phyloP scores from a whole-genome alignment of 2,113 vertebrate genomes.

The Calyptomena viridis region DNA sequence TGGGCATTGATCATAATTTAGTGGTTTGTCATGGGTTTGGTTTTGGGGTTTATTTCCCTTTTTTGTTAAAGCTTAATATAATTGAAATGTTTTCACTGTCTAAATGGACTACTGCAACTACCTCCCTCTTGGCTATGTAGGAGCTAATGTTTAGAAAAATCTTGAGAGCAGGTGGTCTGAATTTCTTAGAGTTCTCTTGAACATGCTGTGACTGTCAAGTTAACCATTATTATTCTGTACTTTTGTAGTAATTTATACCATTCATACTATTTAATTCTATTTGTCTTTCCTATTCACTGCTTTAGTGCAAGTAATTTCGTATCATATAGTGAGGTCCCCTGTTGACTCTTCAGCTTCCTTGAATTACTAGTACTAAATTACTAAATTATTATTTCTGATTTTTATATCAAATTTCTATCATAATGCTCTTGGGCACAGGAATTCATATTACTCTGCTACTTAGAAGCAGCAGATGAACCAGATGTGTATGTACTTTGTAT shows the following conservation, averaged over 20 bases:
- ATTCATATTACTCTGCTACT: neutral
- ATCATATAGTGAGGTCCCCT: fast-evolving
- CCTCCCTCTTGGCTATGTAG: neutral
- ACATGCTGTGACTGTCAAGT: neutral
- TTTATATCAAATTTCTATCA: neutral
- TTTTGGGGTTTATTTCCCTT: no score
- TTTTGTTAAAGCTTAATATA: neutral
- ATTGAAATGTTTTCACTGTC: neutral
- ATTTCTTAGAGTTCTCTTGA: neutral
- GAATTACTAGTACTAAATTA: neutral
- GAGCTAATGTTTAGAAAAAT: neutral
- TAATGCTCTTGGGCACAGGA: neutral
- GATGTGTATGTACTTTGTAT: neutral
- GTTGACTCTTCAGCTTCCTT: neutral
- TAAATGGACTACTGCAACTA: neutral
- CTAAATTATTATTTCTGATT: neutral
- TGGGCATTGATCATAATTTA: neutral
- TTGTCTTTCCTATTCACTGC: neutral
- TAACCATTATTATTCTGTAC: neutral
- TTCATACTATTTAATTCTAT: neutral
- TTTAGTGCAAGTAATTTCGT: neutral
- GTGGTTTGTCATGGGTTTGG: neutral
- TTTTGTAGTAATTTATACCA: neutral
- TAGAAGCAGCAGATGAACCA: neutral
- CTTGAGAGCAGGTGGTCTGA: neutral